These are phyloP conservation scores for Formicarius rufipectus DNA, from an alignment of 2,113 vertebrate genomes.

Conservation along the genomic window DNA sequence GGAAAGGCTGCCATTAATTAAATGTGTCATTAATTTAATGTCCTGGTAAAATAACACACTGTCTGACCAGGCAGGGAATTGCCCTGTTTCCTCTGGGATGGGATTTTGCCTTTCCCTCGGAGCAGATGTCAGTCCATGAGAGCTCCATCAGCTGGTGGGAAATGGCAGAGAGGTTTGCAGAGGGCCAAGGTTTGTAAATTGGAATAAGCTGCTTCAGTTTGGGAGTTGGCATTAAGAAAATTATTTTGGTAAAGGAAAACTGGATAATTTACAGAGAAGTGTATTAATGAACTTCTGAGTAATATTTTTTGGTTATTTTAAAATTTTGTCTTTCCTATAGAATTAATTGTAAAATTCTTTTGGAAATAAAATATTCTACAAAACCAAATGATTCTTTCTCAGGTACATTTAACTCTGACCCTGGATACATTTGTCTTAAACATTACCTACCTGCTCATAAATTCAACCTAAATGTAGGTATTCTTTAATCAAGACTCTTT, in stretches of 20 bases:
- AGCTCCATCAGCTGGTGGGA: neutral
- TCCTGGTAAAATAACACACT: accelerated
- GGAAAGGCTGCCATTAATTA: accelerated
- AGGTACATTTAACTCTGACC: neutral
- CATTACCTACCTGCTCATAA: neutral
- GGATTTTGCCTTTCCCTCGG: neutral
- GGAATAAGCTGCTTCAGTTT: neutral
- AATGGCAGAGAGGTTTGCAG: neutral
- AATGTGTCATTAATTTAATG: too few species aligned
- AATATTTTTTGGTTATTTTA: neutral
- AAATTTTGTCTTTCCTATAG: neutral
- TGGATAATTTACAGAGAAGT: neutral
- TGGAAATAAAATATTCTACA: neutral
- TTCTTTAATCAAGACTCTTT: neutral
- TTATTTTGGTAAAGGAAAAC: neutral
- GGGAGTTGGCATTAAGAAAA: neutral
- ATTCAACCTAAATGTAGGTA: neutral
- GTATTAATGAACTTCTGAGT: neutral
- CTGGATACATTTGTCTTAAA: neutral
- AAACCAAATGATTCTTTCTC: neutral
- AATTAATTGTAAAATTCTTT: neutral
- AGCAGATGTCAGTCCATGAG: accelerated
- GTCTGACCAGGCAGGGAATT: neutral
- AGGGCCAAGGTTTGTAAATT: neutral
- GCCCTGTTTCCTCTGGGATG: neutral